A percentile compares a stretch with the other conserved stretches of the same genome.
Conservation (phyloP, 2,113 vertebrate species). For the Gnathonemus longibarbis region DNA sequence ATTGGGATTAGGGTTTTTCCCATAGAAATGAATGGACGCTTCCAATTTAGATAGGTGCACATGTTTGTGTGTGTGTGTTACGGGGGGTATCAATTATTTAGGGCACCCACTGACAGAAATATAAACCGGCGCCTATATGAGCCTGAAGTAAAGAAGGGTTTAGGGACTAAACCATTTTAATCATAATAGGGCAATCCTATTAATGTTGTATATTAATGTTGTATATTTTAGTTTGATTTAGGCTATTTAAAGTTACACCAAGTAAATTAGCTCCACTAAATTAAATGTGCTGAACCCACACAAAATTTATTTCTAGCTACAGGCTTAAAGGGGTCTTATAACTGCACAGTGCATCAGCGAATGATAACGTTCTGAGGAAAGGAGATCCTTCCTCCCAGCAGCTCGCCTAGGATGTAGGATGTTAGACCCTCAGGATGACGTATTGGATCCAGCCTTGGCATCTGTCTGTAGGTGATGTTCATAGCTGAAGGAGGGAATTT, state of each 20-base stretch:
- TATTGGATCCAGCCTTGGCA: neutral
- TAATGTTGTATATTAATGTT: no score
- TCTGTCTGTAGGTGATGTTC: neutral
- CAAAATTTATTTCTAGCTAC: neutral
- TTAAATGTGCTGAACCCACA: neutral
- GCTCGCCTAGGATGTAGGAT: neutral
- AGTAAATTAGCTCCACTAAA: no score
- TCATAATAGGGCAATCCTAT: no score
- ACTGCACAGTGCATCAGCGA: neutral
- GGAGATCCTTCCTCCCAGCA: neutral
- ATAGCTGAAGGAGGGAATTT: neutral
- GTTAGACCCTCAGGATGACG: neutral
- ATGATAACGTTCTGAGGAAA: neutral
- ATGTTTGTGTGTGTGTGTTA: neutral
- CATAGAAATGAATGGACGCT: no score
- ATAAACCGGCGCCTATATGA: neutral
- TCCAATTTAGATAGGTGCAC: no score
- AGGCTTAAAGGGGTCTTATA: neutral
- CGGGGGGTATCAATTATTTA: neutral
- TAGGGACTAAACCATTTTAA: neutral
- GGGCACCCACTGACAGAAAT: neutral
- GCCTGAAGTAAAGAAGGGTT: neutral
- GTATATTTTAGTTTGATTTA: no score
- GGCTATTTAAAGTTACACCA: no score
- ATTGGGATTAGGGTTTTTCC: no score